Percentiles rank a stretch among this genome's conserved stretches.
Evolutionary conservation across 2,888 invertebrate species (phyloP).

Genomic region (Sminthurinus aureus): DNA sequence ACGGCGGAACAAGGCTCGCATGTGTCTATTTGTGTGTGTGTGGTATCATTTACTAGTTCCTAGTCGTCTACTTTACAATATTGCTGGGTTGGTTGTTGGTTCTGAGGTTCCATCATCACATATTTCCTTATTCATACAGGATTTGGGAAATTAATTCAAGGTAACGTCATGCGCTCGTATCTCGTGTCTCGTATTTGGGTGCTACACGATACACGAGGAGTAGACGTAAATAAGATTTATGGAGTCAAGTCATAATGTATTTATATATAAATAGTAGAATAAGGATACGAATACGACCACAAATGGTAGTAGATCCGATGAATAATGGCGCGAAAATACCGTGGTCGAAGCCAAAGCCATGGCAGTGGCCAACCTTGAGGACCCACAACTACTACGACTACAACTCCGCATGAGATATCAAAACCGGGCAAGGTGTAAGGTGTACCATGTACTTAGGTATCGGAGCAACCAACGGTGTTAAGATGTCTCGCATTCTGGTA

Average conservation of each 20-base stretch:
- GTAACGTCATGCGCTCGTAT: background rate
- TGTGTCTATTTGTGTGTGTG: background rate
- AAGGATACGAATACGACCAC: background rate
- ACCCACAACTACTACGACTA: background rate
- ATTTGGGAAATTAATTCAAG: slow-evolving; percentile 33
- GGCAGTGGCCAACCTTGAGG: slow-evolving; percentile 17
- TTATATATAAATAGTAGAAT: background rate
- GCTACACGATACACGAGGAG: background rate
- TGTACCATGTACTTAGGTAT: too few relatives aligned
- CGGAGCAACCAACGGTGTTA: too few relatives aligned
- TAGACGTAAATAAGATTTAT: slow-evolving; percentile 24
- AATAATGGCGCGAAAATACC: slow-evolving; percentile 28
- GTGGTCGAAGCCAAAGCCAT: background rate
- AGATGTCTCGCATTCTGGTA: too few relatives aligned
- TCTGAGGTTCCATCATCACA: background rate
- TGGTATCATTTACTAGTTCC: background rate
- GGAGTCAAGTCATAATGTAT: slow-evolving; percentile 8
- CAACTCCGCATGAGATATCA: background rate
- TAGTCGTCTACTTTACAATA: background rate
- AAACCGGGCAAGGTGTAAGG: too few relatives aligned
- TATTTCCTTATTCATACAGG: background rate
- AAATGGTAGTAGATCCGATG: slow-evolving; percentile 20
- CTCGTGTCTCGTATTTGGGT: background rate
- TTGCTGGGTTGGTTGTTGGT: too few relatives aligned
- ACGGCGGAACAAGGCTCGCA: too few relatives aligned